A percentile compares a stretch with the other conserved stretches of the same genome.
Evolutionary conservation across 2,888 invertebrate species (phyloP).

Genomic region (Mythimna loreyi): DNA sequence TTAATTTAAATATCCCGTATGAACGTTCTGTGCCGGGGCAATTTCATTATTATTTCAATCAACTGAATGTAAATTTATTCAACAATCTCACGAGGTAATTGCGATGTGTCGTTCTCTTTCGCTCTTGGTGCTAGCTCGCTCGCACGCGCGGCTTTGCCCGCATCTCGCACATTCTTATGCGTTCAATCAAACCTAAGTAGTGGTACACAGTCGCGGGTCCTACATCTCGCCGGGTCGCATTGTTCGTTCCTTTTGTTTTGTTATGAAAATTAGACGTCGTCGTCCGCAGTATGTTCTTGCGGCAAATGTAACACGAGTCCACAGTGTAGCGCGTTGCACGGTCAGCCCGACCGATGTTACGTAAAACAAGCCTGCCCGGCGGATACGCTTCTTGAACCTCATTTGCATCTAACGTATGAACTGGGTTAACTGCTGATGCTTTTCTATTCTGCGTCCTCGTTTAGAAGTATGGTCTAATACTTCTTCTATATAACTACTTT

Average conservation of each 20-base stretch:
- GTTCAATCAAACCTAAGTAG: constrained; percentile 88
- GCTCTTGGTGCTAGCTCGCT: constrained; percentile 65
- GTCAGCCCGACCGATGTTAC: constrained; percentile 22
- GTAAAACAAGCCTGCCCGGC: constrained; percentile 13
- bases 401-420: constrained; percentile 40
- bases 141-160: constrained; percentile 72
- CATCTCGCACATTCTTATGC: constrained; percentile 88
- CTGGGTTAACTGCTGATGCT: background rate
- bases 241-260: constrained; percentile 82
- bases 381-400: constrained; percentile 41
- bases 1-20: constrained; percentile 90
- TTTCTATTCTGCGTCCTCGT: constrained; percentile 1
- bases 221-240: constrained; percentile 75
- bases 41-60: constrained; percentile 91
- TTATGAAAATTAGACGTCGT: constrained; percentile 79
- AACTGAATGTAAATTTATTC: constrained; percentile 91
- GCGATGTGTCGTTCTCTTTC: constrained; percentile 82
- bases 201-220: constrained; percentile 72
- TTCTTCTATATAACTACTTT: background rate
- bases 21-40: constrained; percentile 87
- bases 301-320: constrained; percentile 62
- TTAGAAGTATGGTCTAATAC: background rate
- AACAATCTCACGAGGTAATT: constrained; percentile 91
- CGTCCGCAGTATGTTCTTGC: constrained; percentile 65
- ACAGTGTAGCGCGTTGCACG: constrained; percentile 43